Percentiles rank a stretch among this genome's conserved stretches.
These are phyloP conservation scores for Polydrusus tereticollis DNA, from an alignment of 2,888 invertebrate genomes.

Conservation along the genomic window DNA sequence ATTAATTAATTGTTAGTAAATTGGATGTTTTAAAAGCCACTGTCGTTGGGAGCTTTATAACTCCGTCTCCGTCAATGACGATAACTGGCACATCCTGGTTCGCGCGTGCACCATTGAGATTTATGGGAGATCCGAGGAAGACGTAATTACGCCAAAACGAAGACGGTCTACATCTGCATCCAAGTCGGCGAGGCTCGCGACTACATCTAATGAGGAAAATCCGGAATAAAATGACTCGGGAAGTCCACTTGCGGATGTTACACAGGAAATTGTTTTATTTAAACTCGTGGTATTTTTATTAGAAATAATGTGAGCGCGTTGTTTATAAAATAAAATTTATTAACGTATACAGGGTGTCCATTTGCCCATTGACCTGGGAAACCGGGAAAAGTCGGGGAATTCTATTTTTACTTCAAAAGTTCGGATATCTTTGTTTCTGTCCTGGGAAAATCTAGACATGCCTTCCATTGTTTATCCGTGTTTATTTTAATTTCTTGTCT, in stretches of 20 bases:
- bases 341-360: not conserved
- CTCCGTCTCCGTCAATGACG: slow-evolving; percentile 13
- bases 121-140: slow-evolving; percentile 30
- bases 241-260: slow-evolving; percentile 25
- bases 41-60: not conserved
- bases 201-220: slow-evolving; percentile 38
- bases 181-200: slow-evolving; percentile 15
- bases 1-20: no score
- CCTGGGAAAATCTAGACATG: no score
- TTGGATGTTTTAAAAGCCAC: not conserved
- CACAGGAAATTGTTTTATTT: slow-evolving; percentile 30
- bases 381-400: no score
- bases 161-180: slow-evolving; percentile 17
- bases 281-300: slow-evolving; percentile 29
- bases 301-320: slow-evolving; percentile 1
- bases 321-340: not conserved
- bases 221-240: slow-evolving; percentile 34
- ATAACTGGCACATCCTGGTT: slow-evolving; percentile 33
- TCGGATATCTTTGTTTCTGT: no score
- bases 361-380: no score
- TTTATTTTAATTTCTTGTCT: no score
- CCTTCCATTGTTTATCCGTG: no score
- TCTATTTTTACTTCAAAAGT: no score
- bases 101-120: slow-evolving; percentile 38
- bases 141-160: slow-evolving; percentile 29